Evolutionary conservation across 2,797 vertebrate species (phyloP).

Genomic region (Pogoniulus pusillus): DNA sequence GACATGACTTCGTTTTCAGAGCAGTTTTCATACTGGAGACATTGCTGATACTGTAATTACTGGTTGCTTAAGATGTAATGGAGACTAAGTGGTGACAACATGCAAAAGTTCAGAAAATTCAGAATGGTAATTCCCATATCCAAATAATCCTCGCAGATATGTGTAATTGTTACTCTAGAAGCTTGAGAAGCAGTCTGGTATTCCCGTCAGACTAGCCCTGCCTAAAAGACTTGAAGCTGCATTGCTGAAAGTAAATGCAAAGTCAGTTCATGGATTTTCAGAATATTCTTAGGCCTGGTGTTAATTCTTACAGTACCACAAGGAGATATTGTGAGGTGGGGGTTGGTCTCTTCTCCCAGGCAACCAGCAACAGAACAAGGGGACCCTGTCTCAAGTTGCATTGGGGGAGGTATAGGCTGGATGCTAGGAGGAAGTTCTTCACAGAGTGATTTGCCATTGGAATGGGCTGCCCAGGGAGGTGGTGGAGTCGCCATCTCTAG

Average conservation of each 20-base stretch:
- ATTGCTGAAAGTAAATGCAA: rapidly evolving
- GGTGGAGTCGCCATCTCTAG: too few relatives aligned
- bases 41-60: background rate
- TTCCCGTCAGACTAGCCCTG: background rate
- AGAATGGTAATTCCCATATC: background rate
- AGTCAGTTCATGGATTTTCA: rapidly evolving
- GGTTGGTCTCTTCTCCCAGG: too few relatives aligned
- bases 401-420: too few relatives aligned
- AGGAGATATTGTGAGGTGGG: background rate
- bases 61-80: background rate
- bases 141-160: background rate
- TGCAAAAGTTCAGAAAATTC: background rate
- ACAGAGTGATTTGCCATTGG: too few relatives aligned
- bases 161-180: background rate
- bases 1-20: rapidly evolving
- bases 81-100: background rate
- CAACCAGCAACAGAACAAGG: too few relatives aligned
- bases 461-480: too few relatives aligned
- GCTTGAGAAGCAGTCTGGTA: background rate
- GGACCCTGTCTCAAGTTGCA: too few relatives aligned
- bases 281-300: background rate
- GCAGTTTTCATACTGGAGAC: background rate
- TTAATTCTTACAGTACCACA: background rate
- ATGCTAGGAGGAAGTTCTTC: too few relatives aligned
- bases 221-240: background rate